Evolutionary conservation across 2,797 vertebrate genomes (phyloP), one percentile per base, ranked within the genome.

Genomic region (Ptychobarbus kaznakovi): DNA sequence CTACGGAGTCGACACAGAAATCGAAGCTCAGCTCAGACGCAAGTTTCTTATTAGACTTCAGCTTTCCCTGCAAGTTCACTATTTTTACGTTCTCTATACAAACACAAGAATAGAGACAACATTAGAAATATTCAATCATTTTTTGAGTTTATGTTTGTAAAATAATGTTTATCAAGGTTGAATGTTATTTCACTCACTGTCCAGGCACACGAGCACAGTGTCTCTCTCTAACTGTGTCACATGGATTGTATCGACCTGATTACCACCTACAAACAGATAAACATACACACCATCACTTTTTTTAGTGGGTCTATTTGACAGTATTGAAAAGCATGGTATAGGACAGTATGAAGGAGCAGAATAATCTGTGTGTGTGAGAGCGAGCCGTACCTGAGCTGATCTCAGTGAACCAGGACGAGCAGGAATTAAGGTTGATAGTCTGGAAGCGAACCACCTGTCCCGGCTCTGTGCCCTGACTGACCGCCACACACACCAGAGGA

Each of bases 391-490:
- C 96, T 91, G 96, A 94, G 89, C 96, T 97, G 0, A 97, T 97
- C 89, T 98, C 96, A 15, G 98, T 99, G 95, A 99, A 99, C 98
- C 98, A 99, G 0, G 98, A 99, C 12, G 98, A 99, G 68, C 97
- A 97, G 8, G 98, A 99, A 94, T 99, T 99, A 88, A 99, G 96
- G 94, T 99, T 98, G 95, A 99, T 98, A 91, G 98, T 99, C 95
- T 99, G 97, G 49, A 99, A 99, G 91, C 96, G 97, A 90, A 99
- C 97, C 6, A 99, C 97, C 89, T 99, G 98, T 81, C 95, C 93
- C 0, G 95, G 92, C 84, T 99, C 97, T 0, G 88, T 84, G 69
- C 97, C 98, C 89, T 95, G 95, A 90, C 97, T 98, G 93, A 99
- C 96, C 13, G 98, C 97, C 63, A 99, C 97, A 4, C 98, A 99